A percentile compares a stretch with the other conserved stretches of the same genome.
Evolutionary conservation across 2,113 vertebrate species (phyloP).

Genomic region (Ailuropoda melanoleuca): DNA sequence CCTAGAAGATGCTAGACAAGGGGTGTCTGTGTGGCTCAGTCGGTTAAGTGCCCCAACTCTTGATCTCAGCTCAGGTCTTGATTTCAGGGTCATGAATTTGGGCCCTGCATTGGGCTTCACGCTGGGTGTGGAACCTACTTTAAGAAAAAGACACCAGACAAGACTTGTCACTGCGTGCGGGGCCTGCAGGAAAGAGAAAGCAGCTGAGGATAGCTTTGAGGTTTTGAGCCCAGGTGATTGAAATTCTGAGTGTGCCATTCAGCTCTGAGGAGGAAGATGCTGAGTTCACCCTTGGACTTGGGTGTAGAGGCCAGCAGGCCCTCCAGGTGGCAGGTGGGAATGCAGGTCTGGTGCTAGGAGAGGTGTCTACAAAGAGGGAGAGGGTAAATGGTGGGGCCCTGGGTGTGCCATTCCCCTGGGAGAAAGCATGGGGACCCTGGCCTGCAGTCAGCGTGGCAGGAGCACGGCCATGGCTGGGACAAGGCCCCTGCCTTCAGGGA

Average conservation of each 20-base stretch:
- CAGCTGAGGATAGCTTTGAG: not conserved
- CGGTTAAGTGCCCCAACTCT: not conserved
- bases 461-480: not conserved
- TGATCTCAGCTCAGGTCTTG: not conserved
- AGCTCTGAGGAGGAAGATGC: not conserved
- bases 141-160: not conserved
- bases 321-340: slow-evolving; percentile 37
- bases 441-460: not conserved
- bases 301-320: not conserved
- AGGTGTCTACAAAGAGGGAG: not conserved
- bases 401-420: not conserved
- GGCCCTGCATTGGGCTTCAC: not conserved
- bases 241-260: not conserved
- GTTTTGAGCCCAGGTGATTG: not conserved
- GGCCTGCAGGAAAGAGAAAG: not conserved
- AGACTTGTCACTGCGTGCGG: not conserved
- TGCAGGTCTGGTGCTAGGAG: not conserved
- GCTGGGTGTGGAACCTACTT: not conserved
- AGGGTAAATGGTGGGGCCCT: not conserved
- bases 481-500: not conserved
- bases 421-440: not conserved
- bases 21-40: not conserved
- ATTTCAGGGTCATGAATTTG: not conserved
- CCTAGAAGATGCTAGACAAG: not conserved
- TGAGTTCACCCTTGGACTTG: not conserved